Evolutionary conservation across 2,797 vertebrate species (phyloP).

Genomic region (Acanthiza pusilla): DNA sequence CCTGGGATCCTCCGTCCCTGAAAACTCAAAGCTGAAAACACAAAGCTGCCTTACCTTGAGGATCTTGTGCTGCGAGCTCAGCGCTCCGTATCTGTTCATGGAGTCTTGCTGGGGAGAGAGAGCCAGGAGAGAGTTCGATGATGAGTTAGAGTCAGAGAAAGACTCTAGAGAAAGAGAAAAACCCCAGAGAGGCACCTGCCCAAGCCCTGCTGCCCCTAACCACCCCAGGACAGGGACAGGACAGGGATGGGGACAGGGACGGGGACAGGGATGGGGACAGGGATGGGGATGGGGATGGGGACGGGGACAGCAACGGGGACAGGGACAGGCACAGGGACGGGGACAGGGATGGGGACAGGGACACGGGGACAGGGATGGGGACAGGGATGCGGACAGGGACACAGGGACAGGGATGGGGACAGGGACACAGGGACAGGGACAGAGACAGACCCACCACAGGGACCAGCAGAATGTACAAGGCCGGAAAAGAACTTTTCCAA

Average conservation of each 20-base stretch:
- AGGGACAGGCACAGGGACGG: too few species aligned
- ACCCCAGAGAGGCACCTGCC: accelerated
- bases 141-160: not conserved
- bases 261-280: too few species aligned
- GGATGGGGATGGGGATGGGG: too few species aligned
- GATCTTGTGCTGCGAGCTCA: conserved; percentile 76
- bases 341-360: too few species aligned
- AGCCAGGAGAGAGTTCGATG: too few species aligned
- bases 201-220: not conserved
- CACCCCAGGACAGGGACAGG: not conserved
- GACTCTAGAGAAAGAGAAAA: not conserved
- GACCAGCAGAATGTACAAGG: accelerated
- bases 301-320: too few species aligned
- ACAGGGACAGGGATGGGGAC: too few species aligned
- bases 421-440: too few species aligned
- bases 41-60: conserved; percentile 65
- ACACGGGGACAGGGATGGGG: too few species aligned
- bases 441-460: too few species aligned
- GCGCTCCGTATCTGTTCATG: conserved; percentile 74
- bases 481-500: not conserved
- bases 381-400: too few species aligned
- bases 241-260: too few species aligned
- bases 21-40: accelerated
- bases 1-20: not conserved
- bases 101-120: conserved; percentile 71